These are phyloP conservation scores for Oppia nitens DNA, from an alignment of 1,140 invertebrate genomes.

Conservation along the genomic window DNA sequence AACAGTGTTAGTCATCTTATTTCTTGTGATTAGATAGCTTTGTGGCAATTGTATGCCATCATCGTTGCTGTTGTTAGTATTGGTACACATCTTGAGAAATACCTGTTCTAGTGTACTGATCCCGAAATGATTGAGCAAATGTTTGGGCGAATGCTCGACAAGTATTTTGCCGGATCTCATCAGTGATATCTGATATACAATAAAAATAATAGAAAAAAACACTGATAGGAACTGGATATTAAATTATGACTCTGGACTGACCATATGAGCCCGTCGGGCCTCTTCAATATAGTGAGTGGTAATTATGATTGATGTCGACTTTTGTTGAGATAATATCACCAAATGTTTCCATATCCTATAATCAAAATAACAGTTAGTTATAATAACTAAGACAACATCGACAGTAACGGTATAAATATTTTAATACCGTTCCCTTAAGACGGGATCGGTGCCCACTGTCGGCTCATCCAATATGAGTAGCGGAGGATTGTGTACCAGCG, in stretches of 20 bases:
- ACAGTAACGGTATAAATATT: too few relatives aligned
- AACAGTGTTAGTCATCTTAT: not conserved
- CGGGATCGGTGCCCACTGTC: conserved; percentile 75
- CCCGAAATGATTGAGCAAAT: not conserved
- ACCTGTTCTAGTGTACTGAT: too few relatives aligned
- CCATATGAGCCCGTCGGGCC: conserved; percentile 25
- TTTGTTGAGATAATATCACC: conserved; percentile 57
- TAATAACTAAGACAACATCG: too few relatives aligned
- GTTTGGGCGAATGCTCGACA: not conserved
- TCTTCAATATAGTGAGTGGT: conserved; percentile 33
- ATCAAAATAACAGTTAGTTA: not conserved
- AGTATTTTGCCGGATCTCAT: not conserved
- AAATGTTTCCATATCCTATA: conserved; percentile 71
- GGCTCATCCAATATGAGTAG: conserved; percentile 84
- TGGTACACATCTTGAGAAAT: too few relatives aligned
- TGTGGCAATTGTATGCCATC: too few relatives aligned
- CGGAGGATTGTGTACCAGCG: conserved; percentile 78
- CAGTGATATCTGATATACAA: not conserved
- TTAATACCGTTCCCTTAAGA: conserved; percentile 50
- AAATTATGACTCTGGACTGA: conserved; percentile 30
- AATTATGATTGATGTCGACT: conserved; percentile 29
- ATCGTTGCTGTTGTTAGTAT: too few relatives aligned
- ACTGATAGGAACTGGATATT: conserved; percentile 26
- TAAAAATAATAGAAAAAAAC: conserved; percentile 24
- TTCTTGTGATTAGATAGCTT: too few relatives aligned